Evolutionary conservation across 2,797 vertebrate species (phyloP).

Genomic region (Zalophus californianus): DNA sequence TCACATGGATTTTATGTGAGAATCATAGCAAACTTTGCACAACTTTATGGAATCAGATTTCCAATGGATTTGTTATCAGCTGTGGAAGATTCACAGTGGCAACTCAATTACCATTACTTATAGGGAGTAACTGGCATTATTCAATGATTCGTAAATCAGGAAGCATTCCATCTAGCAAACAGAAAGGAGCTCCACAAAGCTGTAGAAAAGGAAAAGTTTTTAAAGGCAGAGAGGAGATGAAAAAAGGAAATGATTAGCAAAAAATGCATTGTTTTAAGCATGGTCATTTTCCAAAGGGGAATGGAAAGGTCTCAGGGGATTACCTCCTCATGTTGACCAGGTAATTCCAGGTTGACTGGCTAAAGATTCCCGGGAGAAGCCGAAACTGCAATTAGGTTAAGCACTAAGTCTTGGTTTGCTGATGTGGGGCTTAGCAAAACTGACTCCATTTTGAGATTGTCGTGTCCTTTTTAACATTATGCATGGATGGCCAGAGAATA

Average conservation of each 20-base stretch:
- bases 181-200: background rate
- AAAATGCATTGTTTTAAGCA: background rate
- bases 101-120: background rate
- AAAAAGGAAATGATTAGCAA: background rate
- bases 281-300: background rate
- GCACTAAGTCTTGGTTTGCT: background rate
- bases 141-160: background rate
- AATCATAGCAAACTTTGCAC: slow-evolving; percentile 34
- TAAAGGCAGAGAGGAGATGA: background rate
- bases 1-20: slow-evolving; percentile 55
- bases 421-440: background rate
- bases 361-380: background rate
- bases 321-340: background rate
- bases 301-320: background rate
- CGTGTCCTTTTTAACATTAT: background rate
- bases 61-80: background rate
- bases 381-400: background rate
- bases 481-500: background rate
- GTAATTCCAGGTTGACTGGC: background rate
- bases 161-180: background rate
- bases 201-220: background rate
- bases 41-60: slow-evolving; percentile 43
- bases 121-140: background rate
- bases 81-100: background rate
- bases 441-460: background rate